These are phyloP conservation scores for Beroe forskalii DNA, from an alignment of 37 sponge, comb jelly and placozoan genomes.

Conservation along the genomic window DNA sequence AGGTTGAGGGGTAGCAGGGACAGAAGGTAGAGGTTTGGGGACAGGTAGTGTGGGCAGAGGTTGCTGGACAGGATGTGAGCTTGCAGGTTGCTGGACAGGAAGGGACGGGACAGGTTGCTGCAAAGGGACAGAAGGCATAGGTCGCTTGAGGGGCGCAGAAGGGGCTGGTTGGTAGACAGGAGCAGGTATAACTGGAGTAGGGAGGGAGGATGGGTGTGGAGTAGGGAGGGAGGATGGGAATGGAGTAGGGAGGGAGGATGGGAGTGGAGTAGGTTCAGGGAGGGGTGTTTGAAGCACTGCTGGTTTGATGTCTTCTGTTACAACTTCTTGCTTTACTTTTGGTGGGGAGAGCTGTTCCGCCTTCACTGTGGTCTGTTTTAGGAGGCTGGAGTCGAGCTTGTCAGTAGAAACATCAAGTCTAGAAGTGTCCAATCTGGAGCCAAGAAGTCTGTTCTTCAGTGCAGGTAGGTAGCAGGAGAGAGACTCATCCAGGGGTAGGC, in stretches of 20 bases:
- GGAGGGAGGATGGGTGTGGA: neutral
- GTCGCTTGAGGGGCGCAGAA: neutral
- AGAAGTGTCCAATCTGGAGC: neutral
- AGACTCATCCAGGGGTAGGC: neutral
- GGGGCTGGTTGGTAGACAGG: neutral
- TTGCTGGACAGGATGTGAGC: no score
- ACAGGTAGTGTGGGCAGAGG: no score
- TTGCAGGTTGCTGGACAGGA: no score
- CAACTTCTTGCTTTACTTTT: neutral
- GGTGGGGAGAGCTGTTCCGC: neutral
- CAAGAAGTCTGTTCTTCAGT: neutral
- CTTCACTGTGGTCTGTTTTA: conserved; percentile 46
- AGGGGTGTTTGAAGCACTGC: neutral
- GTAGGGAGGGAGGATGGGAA: neutral
- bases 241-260: neutral
- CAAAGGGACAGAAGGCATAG: neutral
- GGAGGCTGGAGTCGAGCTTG: neutral
- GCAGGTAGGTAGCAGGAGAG: neutral
- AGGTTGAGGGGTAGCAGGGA: neutral
- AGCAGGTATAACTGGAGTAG: neutral
- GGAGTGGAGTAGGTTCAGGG: neutral
- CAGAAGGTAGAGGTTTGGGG: neutral
- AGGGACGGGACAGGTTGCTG: neutral
- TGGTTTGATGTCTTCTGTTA: no score
- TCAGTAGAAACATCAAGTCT: conserved; percentile 14